Evolutionary conservation across 2,113 vertebrate species (phyloP).

Genomic region (Cyrtonyx montezumae): DNA sequence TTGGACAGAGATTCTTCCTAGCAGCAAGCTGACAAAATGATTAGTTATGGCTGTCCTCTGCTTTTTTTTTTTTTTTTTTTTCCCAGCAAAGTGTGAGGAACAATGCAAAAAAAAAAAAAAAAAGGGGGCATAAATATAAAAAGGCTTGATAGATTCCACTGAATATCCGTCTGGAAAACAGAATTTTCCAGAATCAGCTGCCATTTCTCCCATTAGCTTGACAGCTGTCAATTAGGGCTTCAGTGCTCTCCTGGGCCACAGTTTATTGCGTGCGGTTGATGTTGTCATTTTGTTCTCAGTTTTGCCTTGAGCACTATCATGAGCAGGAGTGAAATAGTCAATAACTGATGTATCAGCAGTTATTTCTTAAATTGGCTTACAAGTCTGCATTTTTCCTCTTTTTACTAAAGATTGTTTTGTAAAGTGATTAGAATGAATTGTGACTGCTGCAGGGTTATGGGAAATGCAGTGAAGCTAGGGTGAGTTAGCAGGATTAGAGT

Average conservation of each 20-base stretch:
- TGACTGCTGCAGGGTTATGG: constrained; percentile 82
- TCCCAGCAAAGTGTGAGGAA: constrained; percentile 70
- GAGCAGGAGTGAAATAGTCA: constrained; percentile 91
- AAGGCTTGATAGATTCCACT: constrained; percentile 74
- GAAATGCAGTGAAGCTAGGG: constrained; percentile 73
- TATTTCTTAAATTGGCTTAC: constrained; percentile 97
- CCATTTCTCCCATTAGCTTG: constrained; percentile 93
- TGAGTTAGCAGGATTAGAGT: constrained; percentile 68
- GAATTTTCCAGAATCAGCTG: constrained; percentile 91
- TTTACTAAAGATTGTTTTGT: constrained; percentile 88
- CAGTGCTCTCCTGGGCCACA: constrained; percentile 92
- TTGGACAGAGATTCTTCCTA: constrained; percentile 83
- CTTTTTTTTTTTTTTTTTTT: constrained; percentile 9
- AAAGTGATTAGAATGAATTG: constrained; percentile 86
- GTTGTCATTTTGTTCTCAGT: constrained; percentile 96
- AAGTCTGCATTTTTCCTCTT: constrained; percentile 87
- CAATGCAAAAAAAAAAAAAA: constrained; percentile 67
- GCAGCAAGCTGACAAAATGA: constrained; percentile 86
- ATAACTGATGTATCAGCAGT: constrained; percentile 98
- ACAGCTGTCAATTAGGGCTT: constrained; percentile 97
- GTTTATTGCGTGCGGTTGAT: constrained; percentile 95
- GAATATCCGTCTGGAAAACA: constrained; percentile 85
- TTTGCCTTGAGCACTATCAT: constrained; percentile 96
- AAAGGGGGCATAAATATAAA: constrained; percentile 58
- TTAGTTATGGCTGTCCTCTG: constrained; percentile 86